Conservation (phyloP, 1,140 invertebrate genomes). For the Eriosoma lanigerum region DNA sequence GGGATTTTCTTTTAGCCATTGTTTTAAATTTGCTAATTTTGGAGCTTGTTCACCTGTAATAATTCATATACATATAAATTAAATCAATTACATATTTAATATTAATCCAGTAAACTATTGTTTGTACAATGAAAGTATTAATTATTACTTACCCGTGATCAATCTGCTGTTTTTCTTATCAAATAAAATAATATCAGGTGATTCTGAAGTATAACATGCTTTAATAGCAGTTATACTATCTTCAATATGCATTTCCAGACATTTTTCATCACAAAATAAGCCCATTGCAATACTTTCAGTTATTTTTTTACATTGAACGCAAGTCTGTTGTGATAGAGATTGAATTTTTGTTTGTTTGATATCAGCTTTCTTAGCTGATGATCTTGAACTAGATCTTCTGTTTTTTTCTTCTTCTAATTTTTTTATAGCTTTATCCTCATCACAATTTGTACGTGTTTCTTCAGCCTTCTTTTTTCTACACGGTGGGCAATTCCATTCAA, state of each 20-base stretch:
- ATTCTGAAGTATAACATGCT: constrained; percentile 39
- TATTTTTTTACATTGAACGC: constrained; percentile 16
- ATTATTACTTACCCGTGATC: constrained; percentile 72
- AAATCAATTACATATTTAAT: neutral
- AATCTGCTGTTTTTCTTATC: constrained; percentile 77
- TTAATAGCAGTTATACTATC: constrained; percentile 42
- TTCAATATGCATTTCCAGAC: constrained; percentile 47
- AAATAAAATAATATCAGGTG: constrained; percentile 68
- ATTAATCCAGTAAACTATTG: too few relatives aligned
- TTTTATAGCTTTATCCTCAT: neutral
- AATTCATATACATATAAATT: neutral
- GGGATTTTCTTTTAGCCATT: constrained; percentile 84
- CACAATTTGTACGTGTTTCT: constrained; percentile 43
- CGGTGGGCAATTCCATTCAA: constrained; percentile 88
- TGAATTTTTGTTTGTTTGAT: constrained; percentile 16
- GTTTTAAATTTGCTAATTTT: constrained; percentile 71
- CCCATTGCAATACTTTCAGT: neutral
- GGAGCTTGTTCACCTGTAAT: constrained; percentile 72
- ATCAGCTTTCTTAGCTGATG: constrained; percentile 24
- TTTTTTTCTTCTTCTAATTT: constrained; percentile 39
- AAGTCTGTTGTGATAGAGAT: neutral
- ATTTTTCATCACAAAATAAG: constrained; percentile 41
- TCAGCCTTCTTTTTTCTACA: constrained; percentile 68
- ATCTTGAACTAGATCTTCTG: constrained; percentile 16
- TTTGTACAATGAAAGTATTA: too few relatives aligned